A percentile compares a stretch with the other conserved stretches of the same genome.
Evolutionary conservation across 92 coral and sea anemone genomes (phyloP).

Genomic region (Muricea muricata): DNA sequence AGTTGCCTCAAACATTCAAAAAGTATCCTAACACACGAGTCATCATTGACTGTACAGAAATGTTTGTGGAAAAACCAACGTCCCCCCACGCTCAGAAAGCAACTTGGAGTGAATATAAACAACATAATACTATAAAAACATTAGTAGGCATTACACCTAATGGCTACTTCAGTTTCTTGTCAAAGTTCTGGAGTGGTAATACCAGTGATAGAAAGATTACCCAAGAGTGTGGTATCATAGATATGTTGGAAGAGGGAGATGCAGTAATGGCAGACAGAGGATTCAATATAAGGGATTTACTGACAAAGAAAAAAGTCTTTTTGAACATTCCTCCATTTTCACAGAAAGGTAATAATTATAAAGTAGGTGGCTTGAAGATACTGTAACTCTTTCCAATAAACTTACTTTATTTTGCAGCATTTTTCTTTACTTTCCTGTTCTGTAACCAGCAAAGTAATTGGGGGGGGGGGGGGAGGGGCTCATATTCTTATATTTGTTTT

Average conservation of each 20-base stretch:
- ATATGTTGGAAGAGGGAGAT: conserved; percentile 67
- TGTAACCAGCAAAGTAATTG: no score
- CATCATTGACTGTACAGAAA: conserved; percentile 65
- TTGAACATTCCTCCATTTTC: conserved; percentile 70
- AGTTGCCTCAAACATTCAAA: conserved; percentile 49
- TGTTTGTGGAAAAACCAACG: conserved; percentile 75
- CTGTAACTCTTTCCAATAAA: no score
- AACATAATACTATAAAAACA: conserved; percentile 67
- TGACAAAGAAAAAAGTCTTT: conserved; percentile 62
- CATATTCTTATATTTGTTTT: no score
- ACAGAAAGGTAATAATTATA: conserved; percentile 46
- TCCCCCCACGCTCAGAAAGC: conserved; percentile 67
- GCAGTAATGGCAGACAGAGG: conserved; percentile 76
- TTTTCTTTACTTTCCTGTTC: no score
- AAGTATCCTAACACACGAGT: conserved; percentile 66
- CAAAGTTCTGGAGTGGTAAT: conserved; percentile 67
- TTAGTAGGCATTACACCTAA: conserved; percentile 72
- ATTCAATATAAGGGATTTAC: conserved; percentile 63
- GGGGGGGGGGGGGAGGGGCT: no score
- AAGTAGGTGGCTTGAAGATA: no score
- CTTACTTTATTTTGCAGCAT: no score
- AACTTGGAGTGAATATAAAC: conserved; percentile 65
- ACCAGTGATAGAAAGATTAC: conserved; percentile 69
- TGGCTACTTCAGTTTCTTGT: conserved; percentile 72
- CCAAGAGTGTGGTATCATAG: conserved; percentile 65